These are phyloP conservation scores for Labeo rohita DNA, from an alignment of 2,113 vertebrate species.

Conservation along the genomic window DNA sequence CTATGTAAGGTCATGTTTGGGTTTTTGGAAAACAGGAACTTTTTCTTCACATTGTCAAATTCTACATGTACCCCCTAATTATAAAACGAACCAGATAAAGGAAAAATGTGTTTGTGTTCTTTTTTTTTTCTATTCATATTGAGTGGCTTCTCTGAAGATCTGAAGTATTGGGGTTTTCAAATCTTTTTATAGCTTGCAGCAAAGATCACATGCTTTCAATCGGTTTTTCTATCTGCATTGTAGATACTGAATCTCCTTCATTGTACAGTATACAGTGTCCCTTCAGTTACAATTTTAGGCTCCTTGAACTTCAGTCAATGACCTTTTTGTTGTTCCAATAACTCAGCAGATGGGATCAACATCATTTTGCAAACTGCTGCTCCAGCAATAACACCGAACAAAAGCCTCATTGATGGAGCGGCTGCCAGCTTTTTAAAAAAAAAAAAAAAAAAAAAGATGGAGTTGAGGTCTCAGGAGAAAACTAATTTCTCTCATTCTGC, in stretches of 20 bases:
- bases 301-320: not conserved
- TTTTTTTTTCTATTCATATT: not conserved
- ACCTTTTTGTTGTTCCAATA: slow-evolving; percentile 20
- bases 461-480: slow-evolving; percentile 39
- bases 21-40: too few species aligned
- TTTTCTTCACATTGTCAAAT: too few species aligned
- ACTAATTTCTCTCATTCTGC: slow-evolving; percentile 16
- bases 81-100: too few species aligned
- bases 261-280: not conserved
- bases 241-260: not conserved
- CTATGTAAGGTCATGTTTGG: too few species aligned
- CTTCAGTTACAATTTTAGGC: not conserved
- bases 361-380: slow-evolving; percentile 36
- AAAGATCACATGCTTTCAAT: not conserved
- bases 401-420: slow-evolving; percentile 54
- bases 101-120: not conserved
- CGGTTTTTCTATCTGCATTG: not conserved
- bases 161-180: not conserved
- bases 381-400: slow-evolving; percentile 47
- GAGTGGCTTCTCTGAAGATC: not conserved
- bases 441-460: not conserved
- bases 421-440: slow-evolving; percentile 6
- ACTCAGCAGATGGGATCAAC: slow-evolving; percentile 11
- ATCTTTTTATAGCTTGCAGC: not conserved
- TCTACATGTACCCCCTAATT: too few species aligned